phyloP scores from a whole-genome alignment of 2,797 vertebrate species.

The Myotis pilosus region DNA sequence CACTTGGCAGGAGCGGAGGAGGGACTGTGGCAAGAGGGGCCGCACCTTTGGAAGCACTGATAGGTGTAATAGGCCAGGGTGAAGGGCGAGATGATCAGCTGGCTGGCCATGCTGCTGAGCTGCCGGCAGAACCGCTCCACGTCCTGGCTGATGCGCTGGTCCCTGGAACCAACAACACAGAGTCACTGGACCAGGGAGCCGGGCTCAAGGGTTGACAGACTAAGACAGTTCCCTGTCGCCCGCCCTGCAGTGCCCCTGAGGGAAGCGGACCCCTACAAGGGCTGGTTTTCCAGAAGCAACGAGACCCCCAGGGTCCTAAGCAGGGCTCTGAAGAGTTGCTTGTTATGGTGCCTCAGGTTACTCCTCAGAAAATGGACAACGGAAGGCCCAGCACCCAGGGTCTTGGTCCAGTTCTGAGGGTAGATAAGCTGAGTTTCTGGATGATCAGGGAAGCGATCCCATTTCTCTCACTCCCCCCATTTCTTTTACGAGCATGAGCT shows the following conservation, averaged over 20 bases:
- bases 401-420: background rate
- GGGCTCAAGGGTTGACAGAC: background rate
- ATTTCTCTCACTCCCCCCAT: background rate
- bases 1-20: background rate
- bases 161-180: conserved; percentile 82
- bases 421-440: background rate
- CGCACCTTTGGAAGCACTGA: conserved; percentile 93
- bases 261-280: background rate
- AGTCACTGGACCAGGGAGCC: background rate
- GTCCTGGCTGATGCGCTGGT: conserved; percentile 98
- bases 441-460: background rate
- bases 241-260: background rate
- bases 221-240: background rate
- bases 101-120: conserved; percentile 94
- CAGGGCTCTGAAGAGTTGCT: background rate
- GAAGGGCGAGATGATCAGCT: conserved; percentile 93
- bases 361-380: background rate
- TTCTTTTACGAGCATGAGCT: background rate
- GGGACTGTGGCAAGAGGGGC: background rate
- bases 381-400: background rate
- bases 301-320: background rate
- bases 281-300: background rate
- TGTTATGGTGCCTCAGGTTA: background rate
- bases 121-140: conserved; percentile 94
- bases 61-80: conserved; percentile 94